These are phyloP conservation scores for Botia almorhae DNA, from an alignment of 2,797 vertebrate genomes.

Conservation along the genomic window DNA sequence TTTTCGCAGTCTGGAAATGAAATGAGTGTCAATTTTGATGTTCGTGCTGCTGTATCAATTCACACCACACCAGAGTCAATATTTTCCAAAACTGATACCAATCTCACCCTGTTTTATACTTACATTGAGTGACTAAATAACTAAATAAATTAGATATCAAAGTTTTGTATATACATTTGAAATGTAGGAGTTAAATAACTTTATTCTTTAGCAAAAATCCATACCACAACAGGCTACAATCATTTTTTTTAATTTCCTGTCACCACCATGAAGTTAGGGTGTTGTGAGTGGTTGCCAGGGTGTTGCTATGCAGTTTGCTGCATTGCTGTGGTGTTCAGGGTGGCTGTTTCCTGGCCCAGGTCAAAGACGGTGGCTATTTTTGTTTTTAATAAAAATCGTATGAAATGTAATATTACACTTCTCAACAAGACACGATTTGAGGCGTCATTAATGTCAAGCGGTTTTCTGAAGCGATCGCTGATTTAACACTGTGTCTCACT, in stretches of 20 bases:
- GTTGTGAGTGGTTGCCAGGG: too few relatives aligned
- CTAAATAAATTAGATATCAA: background rate
- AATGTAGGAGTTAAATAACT: background rate
- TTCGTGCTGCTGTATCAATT: background rate
- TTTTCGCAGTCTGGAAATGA: constrained; percentile 73
- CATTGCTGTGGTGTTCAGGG: too few relatives aligned
- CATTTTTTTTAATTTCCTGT: background rate
- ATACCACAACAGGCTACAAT: background rate
- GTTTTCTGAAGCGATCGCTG: background rate
- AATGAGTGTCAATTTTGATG: background rate
- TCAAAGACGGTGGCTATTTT: background rate
- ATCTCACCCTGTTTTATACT: background rate
- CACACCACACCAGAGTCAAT: background rate
- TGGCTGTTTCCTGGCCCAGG: too few relatives aligned
- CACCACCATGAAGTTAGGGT: background rate
- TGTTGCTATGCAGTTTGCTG: too few relatives aligned
- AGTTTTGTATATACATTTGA: background rate
- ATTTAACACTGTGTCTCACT: background rate
- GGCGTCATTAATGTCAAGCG: background rate
- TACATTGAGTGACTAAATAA: background rate
- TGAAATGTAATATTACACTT: background rate
- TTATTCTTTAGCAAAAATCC: background rate
- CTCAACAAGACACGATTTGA: background rate
- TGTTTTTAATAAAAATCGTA: background rate
- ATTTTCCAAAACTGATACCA: background rate